Percentiles rank a stretch among this genome's conserved stretches.
phyloP scores from a whole-genome alignment of 2,113 vertebrate species.

The Onychostruthus taczanowskii region DNA sequence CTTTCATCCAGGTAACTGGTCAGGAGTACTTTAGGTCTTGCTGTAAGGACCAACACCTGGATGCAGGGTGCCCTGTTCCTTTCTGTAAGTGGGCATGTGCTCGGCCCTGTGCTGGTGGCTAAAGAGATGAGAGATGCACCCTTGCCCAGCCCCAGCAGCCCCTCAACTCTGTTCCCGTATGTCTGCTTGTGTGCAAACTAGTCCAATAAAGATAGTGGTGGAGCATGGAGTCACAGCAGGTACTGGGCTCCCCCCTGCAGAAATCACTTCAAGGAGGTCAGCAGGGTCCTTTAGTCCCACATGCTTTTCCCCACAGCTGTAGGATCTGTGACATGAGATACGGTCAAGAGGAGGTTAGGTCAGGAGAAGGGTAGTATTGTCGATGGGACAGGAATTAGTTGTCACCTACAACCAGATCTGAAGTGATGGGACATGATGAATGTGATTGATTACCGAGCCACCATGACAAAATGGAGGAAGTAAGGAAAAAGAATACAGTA shows the following conservation, averaged over 20 bases:
- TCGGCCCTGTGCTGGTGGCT: background rate
- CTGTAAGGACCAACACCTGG: background rate
- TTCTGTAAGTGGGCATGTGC: rapidly evolving
- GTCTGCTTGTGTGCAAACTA: background rate
- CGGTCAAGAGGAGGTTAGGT: background rate
- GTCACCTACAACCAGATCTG: background rate
- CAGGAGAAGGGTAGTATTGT: background rate
- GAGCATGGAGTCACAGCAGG: rapidly evolving
- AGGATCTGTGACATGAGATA: background rate
- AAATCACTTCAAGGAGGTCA: background rate
- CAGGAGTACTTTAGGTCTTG: background rate
- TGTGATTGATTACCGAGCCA: background rate
- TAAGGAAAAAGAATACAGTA: background rate
- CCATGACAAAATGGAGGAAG: background rate
- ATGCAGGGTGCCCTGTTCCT: background rate
- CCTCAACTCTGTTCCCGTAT: background rate
- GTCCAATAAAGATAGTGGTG: background rate
- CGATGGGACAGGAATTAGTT: background rate
- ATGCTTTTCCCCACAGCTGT: background rate
- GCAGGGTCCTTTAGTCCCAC: background rate
- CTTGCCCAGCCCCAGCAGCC: background rate
- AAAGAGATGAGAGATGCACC: background rate
- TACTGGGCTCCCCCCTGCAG: background rate
- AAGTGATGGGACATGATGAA: background rate
- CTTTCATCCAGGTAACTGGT: background rate